Percentiles rank a stretch among this genome's conserved stretches.
Evolutionary conservation across 1,140 invertebrate species (phyloP).

Genomic region (Belonocnema kinseyi): DNA sequence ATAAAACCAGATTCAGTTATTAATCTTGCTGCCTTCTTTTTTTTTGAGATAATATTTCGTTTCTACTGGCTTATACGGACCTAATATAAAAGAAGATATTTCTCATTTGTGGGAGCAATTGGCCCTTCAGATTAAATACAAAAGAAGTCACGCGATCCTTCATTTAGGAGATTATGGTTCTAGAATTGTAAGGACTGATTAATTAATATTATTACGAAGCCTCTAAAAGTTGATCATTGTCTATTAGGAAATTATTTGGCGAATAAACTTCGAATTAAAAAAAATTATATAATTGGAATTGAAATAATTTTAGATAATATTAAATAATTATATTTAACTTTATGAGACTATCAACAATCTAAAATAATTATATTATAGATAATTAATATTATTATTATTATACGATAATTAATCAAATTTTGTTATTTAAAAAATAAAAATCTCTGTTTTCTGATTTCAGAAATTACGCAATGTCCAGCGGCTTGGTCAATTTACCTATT

Average conservation of each 20-base stretch:
- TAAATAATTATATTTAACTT: constrained; percentile 33
- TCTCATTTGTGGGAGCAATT: neutral
- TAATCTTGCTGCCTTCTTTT: too few relatives aligned
- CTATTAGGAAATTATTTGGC: constrained; percentile 20
- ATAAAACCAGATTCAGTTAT: too few relatives aligned
- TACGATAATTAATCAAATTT: too few relatives aligned
- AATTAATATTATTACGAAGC: too few relatives aligned
- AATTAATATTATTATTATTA: too few relatives aligned
- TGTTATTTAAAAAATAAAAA: constrained; percentile 23
- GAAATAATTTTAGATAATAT: too few relatives aligned
- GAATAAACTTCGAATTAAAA: neutral
- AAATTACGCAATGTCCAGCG: constrained; percentile 65
- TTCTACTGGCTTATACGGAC: neutral
- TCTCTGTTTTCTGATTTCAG: constrained; percentile 52
- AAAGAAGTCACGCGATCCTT: constrained; percentile 40
- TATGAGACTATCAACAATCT: too few relatives aligned
- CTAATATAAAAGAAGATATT: neutral
- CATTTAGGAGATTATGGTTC: constrained; percentile 40
- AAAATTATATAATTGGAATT: too few relatives aligned
- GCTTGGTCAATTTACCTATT: constrained; percentile 61
- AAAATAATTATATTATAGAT: too few relatives aligned
- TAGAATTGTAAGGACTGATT: too few relatives aligned
- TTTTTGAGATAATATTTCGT: neutral
- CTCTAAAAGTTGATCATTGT: neutral
- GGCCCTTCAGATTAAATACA: constrained; percentile 3